Conservation (phyloP, 2,113 vertebrate genomes). For the Cranoglanis bouderius region DNA sequence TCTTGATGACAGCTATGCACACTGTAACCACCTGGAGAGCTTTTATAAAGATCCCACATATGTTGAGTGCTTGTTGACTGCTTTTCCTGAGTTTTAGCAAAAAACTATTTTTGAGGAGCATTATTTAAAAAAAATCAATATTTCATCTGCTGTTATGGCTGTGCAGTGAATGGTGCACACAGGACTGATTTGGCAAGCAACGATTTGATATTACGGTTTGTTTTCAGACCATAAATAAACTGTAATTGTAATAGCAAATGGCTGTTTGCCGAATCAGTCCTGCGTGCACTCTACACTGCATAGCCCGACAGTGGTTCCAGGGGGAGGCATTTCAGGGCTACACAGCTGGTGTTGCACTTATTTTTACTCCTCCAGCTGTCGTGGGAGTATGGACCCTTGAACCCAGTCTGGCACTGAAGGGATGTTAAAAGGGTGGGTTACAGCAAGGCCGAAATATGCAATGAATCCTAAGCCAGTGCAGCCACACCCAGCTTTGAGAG, state of each 20-base stretch:
- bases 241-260: not conserved
- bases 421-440: conserved; percentile 23
- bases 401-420: conserved; percentile 32
- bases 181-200: not conserved
- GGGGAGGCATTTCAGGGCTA: conserved; percentile 34
- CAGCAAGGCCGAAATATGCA: conserved; percentile 45
- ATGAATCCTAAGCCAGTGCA: conserved; percentile 51
- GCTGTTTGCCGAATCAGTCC: conserved; percentile 14
- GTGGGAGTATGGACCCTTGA: conserved; percentile 25
- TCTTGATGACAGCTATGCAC: not conserved
- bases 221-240: conserved; percentile 2
- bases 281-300: not conserved
- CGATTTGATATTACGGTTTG: not conserved
- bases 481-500: conserved; percentile 41
- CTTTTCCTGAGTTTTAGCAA: conserved; percentile 6
- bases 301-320: conserved; percentile 30
- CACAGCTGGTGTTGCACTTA: conserved; percentile 60
- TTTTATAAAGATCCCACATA: not conserved
- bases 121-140: not conserved
- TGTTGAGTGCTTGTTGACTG: not conserved
- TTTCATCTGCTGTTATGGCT: not conserved
- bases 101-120: not conserved
- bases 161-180: not conserved
- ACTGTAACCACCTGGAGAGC: not conserved
- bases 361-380: conserved; percentile 74